Conservation (phyloP, 1,140 invertebrate genomes). For the Drosophila bocki region DNA sequence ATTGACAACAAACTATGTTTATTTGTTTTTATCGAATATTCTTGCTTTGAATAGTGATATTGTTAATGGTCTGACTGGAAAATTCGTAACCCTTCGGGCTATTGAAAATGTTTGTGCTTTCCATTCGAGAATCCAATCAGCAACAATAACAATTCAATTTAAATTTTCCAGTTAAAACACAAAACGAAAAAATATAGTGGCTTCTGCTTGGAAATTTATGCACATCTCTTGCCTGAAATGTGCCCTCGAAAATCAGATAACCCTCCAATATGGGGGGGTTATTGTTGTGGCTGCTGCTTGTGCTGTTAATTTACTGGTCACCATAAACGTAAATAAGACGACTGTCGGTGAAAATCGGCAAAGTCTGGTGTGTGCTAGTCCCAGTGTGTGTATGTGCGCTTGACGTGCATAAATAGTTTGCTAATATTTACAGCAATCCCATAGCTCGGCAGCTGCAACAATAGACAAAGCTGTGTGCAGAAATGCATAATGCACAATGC, state of each 20-base stretch:
- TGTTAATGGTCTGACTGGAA: slow-evolving; percentile 14
- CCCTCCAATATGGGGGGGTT: slow-evolving; percentile 21
- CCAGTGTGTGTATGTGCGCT: slow-evolving; percentile 23
- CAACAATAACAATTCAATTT: slow-evolving; percentile 53
- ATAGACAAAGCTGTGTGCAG: slow-evolving; percentile 41
- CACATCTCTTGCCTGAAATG: slow-evolving; percentile 21
- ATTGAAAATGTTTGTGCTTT: slow-evolving; percentile 45
- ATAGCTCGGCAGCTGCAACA: slow-evolving; percentile 48
- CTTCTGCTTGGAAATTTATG: slow-evolving; percentile 34
- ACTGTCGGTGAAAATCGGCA: slow-evolving; percentile 36
- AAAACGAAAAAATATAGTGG: not conserved
- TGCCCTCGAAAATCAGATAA: slow-evolving; percentile 34
- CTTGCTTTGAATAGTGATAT: slow-evolving; percentile 32
- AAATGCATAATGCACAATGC: slow-evolving; percentile 51
- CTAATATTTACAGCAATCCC: slow-evolving; percentile 69
- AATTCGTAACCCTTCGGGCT: slow-evolving; percentile 35
- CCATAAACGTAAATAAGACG: slow-evolving; percentile 57
- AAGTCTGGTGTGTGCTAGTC: not conserved
- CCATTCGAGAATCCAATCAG: slow-evolving; percentile 50
- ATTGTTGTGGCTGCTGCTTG: slow-evolving; percentile 28
- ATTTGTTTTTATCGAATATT: slow-evolving; percentile 23
- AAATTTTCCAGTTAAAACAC: slow-evolving; percentile 6
- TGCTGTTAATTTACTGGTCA: slow-evolving; percentile 58
- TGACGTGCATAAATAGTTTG: slow-evolving; percentile 79
- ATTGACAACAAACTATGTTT: slow-evolving; percentile 8